Percentiles rank a stretch among this genome's conserved stretches.
These are phyloP conservation scores for Neoscelio sp. DNA, from an alignment of 2,888 invertebrate species.

Conservation along the genomic window DNA sequence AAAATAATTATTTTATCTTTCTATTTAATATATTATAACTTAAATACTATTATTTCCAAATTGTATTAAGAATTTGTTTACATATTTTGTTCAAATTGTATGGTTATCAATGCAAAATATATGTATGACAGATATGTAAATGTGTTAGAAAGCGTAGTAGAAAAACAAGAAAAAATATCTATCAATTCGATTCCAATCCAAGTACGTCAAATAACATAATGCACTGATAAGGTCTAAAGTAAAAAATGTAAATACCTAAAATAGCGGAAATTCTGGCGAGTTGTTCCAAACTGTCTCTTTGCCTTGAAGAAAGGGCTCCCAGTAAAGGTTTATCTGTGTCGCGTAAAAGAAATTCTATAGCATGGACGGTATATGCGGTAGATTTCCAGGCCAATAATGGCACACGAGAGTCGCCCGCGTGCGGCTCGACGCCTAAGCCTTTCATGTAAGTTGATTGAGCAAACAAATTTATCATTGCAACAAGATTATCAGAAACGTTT, in stretches of 20 bases:
- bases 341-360: conserved; percentile 89
- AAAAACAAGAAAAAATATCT: too few relatives aligned
- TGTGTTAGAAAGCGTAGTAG: too few relatives aligned
- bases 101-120: too few relatives aligned
- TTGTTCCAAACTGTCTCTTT: conserved; percentile 90
- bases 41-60: too few relatives aligned
- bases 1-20: not conserved
- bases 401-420: conserved; percentile 84
- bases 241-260: conserved; percentile 51
- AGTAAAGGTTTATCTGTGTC: conserved; percentile 89
- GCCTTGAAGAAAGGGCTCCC: conserved; percentile 90
- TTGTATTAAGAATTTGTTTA: too few relatives aligned
- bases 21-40: not conserved
- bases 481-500: conserved; percentile 84
- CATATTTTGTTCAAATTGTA: too few relatives aligned
- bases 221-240: too few relatives aligned
- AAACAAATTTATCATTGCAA: conserved; percentile 87
- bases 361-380: conserved; percentile 91
- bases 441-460: conserved; percentile 85
- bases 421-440: conserved; percentile 84
- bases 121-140: too few relatives aligned
- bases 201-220: too few relatives aligned
- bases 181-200: too few relatives aligned
- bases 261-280: conserved; percentile 86
- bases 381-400: conserved; percentile 88